Conservation (phyloP, 2,797 vertebrate species). For the Amphiprion clarkii region DNA sequence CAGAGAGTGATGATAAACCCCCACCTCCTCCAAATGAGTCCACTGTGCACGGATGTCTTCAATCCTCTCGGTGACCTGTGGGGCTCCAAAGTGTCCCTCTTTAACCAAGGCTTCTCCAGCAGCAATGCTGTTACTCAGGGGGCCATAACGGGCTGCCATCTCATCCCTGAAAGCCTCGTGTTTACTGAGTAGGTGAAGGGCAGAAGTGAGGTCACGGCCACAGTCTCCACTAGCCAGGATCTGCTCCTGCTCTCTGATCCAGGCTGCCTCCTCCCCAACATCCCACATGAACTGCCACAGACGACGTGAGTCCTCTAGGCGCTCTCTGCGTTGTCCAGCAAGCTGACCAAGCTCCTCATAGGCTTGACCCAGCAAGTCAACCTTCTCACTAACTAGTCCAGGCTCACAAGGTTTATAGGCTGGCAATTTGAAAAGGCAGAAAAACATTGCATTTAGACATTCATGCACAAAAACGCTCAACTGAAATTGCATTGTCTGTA, state of each 20-base stretch:
- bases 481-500: not conserved
- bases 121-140: slow-evolving; percentile 89
- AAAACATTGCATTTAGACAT: slow-evolving; percentile 10
- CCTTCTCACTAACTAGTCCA: slow-evolving; percentile 88
- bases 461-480: slow-evolving; percentile 12
- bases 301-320: slow-evolving; percentile 91
- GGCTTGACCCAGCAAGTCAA: slow-evolving; percentile 86
- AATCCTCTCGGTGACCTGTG: slow-evolving; percentile 87
- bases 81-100: slow-evolving; percentile 89
- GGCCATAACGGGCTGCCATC: slow-evolving; percentile 92
- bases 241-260: slow-evolving; percentile 96
- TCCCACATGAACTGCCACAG: slow-evolving; percentile 98
- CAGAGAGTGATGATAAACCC: slow-evolving; percentile 21
- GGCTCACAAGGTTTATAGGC: slow-evolving; percentile 95
- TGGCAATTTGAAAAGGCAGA: slow-evolving; percentile 61
- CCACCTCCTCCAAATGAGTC: slow-evolving; percentile 88
- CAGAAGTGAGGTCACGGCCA: slow-evolving; percentile 92
- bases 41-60: slow-evolving; percentile 86
- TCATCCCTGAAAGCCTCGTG: slow-evolving; percentile 93
- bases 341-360: slow-evolving; percentile 91
- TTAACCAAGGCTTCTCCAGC: slow-evolving; percentile 87
- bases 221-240: slow-evolving; percentile 91
- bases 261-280: slow-evolving; percentile 92
- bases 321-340: slow-evolving; percentile 81
- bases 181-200: slow-evolving; percentile 92